These are phyloP conservation scores for Nyleta sp. DNA, from an alignment of 2,888 invertebrate species.

Conservation along the genomic window DNA sequence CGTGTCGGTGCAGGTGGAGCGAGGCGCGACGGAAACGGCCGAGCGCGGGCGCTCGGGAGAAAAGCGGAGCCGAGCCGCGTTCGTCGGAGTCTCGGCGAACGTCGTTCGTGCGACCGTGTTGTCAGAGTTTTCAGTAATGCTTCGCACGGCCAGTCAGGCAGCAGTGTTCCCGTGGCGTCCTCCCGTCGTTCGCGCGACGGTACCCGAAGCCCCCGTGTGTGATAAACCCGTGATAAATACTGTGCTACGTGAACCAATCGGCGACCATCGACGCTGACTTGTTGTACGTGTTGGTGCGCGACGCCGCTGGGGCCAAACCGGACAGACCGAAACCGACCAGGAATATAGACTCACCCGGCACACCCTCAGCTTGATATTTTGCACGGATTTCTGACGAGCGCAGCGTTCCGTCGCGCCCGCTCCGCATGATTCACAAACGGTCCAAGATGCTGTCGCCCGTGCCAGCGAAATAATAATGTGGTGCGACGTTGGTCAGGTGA, in stretches of 20 bases:
- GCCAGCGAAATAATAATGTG: constrained; percentile 82
- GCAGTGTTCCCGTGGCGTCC: constrained; percentile 53
- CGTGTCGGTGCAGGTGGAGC: constrained; percentile 84
- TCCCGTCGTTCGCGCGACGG: constrained; percentile 28
- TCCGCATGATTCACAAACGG: constrained; percentile 77
- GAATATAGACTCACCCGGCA: constrained; percentile 64
- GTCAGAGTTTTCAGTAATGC: constrained; percentile 81
- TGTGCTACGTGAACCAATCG: constrained; percentile 49
- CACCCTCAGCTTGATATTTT: constrained; percentile 57
- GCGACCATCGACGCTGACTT: constrained; percentile 22
- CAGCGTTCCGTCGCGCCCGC: constrained; percentile 36
- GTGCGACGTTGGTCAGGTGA: constrained; percentile 82
- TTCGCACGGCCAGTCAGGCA: constrained; percentile 80
- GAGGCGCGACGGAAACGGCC: constrained; percentile 79
- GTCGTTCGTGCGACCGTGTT: constrained; percentile 69
- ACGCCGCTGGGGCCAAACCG: constrained; percentile 28
- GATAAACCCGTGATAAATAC: constrained; percentile 53
- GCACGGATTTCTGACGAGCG: constrained; percentile 47
- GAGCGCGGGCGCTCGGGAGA: constrained; percentile 77
- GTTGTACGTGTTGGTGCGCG: constrained; percentile 44
- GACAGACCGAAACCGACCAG: constrained; percentile 40
- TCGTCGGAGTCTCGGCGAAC: constrained; percentile 72
- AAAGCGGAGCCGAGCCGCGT: constrained; percentile 74
- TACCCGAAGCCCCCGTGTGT: constrained; percentile 45
- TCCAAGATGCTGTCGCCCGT: constrained; percentile 81